Conservation (phyloP, 2,797 vertebrate genomes). For the Microctenopoma steveboyesi region DNA sequence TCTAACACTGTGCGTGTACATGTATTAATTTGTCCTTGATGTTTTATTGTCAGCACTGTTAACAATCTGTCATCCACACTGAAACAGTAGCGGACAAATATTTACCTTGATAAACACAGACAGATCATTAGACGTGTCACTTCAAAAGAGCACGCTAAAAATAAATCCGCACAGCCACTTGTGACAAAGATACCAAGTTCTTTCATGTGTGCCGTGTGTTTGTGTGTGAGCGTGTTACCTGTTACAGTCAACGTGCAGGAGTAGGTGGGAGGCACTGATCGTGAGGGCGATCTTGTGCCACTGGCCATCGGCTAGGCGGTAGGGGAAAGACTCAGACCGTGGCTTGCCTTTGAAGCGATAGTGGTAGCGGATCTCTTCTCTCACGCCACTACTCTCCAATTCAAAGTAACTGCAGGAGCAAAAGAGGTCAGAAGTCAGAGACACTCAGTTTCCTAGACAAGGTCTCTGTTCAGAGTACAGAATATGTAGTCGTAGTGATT, state of each 20-base stretch:
- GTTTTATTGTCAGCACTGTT: conserved; percentile 34
- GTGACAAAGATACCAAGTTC: conserved; percentile 11
- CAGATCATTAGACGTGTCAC: conserved; percentile 63
- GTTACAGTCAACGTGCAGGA: conserved; percentile 95
- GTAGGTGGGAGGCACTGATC: conserved; percentile 89
- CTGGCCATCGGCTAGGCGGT: conserved; percentile 92
- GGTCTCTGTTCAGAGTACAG: background rate
- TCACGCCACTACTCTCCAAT: conserved; percentile 93
- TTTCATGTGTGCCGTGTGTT: background rate
- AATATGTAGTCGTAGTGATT: background rate
- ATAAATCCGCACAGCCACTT: conserved; percentile 23
- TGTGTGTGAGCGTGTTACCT: conserved; percentile 78
- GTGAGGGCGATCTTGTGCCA: conserved; percentile 93
- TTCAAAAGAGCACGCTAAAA: conserved; percentile 36
- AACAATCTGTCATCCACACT: conserved; percentile 50
- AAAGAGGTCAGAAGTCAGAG: conserved; percentile 29
- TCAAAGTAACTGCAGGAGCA: conserved; percentile 90
- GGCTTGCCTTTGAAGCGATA: conserved; percentile 90
- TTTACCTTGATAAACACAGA: conserved; percentile 53
- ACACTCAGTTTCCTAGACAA: background rate
- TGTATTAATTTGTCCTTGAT: conserved; percentile 49
- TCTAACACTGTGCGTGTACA: background rate
- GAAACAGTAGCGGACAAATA: conserved; percentile 50
- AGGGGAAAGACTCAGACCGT: conserved; percentile 91
- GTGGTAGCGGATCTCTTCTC: conserved; percentile 93